Percentiles rank a stretch among this genome's conserved stretches.
These are phyloP conservation scores for Clivina fossor DNA, from an alignment of 2,888 invertebrate genomes.

Conservation along the genomic window DNA sequence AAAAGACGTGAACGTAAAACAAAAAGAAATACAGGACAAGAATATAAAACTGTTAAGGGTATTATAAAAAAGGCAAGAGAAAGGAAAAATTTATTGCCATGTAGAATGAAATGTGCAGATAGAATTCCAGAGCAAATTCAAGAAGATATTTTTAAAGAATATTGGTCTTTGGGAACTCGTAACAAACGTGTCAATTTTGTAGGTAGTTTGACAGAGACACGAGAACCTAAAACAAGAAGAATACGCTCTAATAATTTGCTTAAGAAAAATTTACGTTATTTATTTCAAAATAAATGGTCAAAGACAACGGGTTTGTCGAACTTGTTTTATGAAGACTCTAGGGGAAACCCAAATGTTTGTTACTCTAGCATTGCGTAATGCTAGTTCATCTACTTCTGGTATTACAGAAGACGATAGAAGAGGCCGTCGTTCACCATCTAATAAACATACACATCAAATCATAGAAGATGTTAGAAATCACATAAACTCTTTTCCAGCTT, in stretches of 20 bases:
- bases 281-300: slow-evolving; percentile 17
- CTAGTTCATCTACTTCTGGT: slow-evolving; percentile 6
- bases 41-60: too few relatives aligned
- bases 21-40: too few relatives aligned
- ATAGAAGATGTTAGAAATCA: neutral
- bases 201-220: neutral
- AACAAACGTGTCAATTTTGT: too few relatives aligned
- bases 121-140: too few relatives aligned
- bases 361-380: slow-evolving; percentile 9
- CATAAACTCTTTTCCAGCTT: slow-evolving; percentile 12
- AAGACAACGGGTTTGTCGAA: neutral
- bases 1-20: too few relatives aligned
- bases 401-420: neutral
- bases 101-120: too few relatives aligned
- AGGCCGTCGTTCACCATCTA: slow-evolving; percentile 2
- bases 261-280: slow-evolving; percentile 5
- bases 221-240: slow-evolving; percentile 4
- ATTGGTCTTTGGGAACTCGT: too few relatives aligned
- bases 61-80: too few relatives aligned
- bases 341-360: slow-evolving; percentile 21
- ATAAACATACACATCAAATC: slow-evolving; percentile 6
- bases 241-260: neutral
- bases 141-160: too few relatives aligned
- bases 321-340: slow-evolving; percentile 20
- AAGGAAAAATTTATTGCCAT: too few relatives aligned